Evolutionary conservation across 2,888 invertebrate genomes (phyloP).

Genomic region (Ypsolopha scabrella): DNA sequence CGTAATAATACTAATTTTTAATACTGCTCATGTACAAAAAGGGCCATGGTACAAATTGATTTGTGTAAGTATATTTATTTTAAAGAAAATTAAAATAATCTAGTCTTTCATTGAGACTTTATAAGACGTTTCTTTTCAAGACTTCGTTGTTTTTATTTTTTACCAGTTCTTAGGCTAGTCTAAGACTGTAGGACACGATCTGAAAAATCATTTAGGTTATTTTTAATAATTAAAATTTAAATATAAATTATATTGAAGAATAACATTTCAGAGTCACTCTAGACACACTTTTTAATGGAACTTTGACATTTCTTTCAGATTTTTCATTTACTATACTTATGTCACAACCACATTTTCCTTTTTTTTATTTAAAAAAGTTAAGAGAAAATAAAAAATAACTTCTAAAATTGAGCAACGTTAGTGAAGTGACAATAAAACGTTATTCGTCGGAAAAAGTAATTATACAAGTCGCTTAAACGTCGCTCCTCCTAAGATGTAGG

Average conservation of each 20-base stretch:
- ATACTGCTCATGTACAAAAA: conserved; percentile 13
- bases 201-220: not conserved
- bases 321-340: conserved; percentile 37
- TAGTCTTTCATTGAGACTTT: no score
- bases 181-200: conserved; percentile 6
- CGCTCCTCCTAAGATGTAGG: no score
- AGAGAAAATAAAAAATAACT: conserved; percentile 25
- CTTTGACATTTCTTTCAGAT: conserved; percentile 17
- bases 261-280: conserved; percentile 55
- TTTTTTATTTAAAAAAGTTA: conserved; percentile 15
- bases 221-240: conserved; percentile 1
- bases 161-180: conserved; percentile 18
- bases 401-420: conserved; percentile 55
- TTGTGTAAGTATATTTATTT: conserved; percentile 8
- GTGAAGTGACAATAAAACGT: conserved; percentile 56
- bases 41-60: conserved; percentile 10
- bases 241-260: conserved; percentile 27
- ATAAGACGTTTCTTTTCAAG: conserved; percentile 6
- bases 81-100: conserved; percentile 1
- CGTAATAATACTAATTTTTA: conserved; percentile 6
- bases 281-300: conserved; percentile 37
- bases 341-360: conserved; percentile 55
- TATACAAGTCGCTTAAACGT: no score
- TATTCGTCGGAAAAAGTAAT: conserved; percentile 33
- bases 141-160: conserved; percentile 20